Conservation (phyloP, 1,140 invertebrate species). For the Lethrus apterus region DNA sequence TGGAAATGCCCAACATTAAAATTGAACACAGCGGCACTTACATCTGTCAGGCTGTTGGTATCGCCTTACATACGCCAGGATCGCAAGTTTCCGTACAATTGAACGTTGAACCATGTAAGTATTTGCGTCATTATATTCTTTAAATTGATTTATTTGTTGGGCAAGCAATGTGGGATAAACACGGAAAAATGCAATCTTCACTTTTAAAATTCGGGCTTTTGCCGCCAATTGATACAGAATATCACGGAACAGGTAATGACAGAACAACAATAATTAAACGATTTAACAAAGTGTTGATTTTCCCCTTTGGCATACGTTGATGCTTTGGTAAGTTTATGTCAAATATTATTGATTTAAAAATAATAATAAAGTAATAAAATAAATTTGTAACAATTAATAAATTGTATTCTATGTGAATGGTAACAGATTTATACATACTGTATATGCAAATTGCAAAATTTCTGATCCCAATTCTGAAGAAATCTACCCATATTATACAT, state of each 20-base stretch:
- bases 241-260: constrained; percentile 41
- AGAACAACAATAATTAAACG: not conserved
- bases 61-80: constrained; percentile 47
- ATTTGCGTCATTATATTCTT: constrained; percentile 8
- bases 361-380: no score
- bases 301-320: constrained; percentile 3
- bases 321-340: constrained; percentile 7
- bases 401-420: no score
- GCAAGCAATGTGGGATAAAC: constrained; percentile 41
- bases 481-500: no score
- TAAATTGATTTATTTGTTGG: not conserved
- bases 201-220: constrained; percentile 40
- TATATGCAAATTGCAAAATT: no score
- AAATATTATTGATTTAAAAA: no score
- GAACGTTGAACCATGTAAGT: constrained; percentile 68
- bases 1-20: constrained; percentile 80
- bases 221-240: constrained; percentile 38
- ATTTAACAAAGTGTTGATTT: not conserved
- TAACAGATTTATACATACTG: no score
- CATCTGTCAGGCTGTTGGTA: constrained; percentile 70
- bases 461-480: no score
- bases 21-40: constrained; percentile 69
- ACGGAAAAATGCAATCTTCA: constrained; percentile 36
- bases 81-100: constrained; percentile 54
- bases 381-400: no score